Evolutionary conservation across 2,113 vertebrate species (phyloP).

Genomic region (Grallaria varia): DNA sequence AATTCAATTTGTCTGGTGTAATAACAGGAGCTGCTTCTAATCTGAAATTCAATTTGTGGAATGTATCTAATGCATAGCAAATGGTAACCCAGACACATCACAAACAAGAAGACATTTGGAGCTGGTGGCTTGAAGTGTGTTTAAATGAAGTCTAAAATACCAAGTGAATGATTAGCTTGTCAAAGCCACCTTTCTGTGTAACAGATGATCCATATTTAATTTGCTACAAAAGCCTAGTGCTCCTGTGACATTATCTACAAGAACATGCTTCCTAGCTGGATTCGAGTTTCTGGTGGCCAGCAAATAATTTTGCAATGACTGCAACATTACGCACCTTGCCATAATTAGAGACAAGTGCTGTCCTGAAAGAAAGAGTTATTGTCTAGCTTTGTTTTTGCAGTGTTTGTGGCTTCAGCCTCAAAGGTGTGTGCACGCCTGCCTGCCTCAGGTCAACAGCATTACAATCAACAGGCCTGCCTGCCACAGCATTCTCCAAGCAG

Average conservation of each 20-base stretch:
- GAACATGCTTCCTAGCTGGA: constrained; percentile 2
- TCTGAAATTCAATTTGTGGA: constrained; percentile 52
- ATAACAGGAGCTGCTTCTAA: constrained; percentile 49
- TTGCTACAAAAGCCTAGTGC: background rate
- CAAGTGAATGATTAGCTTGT: constrained; percentile 37
- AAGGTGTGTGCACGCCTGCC: background rate
- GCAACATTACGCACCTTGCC: constrained; percentile 11
- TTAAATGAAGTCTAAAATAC: background rate
- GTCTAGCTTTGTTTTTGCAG: constrained; percentile 6
- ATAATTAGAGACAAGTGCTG: constrained; percentile 46
- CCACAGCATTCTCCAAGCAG: background rate
- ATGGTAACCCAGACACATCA: constrained; percentile 20
- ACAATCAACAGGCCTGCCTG: constrained; percentile 49
- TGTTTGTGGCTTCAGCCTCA: constrained; percentile 39
- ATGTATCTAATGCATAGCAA: constrained; percentile 46
- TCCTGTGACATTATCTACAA: constrained; percentile 22
- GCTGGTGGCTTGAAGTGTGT: background rate
- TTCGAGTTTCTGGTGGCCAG: constrained; percentile 32
- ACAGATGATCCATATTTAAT: constrained; percentile 48
- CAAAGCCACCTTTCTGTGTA: constrained; percentile 30
- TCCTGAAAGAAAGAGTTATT: constrained; percentile 51
- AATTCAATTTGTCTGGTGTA: constrained; percentile 55
- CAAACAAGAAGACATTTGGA: constrained; percentile 38
- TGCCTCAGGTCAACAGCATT: constrained; percentile 37
- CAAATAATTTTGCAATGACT: constrained; percentile 28